Conservation (phyloP, 2,113 vertebrate species). For the Edolisoma coerulescens region DNA sequence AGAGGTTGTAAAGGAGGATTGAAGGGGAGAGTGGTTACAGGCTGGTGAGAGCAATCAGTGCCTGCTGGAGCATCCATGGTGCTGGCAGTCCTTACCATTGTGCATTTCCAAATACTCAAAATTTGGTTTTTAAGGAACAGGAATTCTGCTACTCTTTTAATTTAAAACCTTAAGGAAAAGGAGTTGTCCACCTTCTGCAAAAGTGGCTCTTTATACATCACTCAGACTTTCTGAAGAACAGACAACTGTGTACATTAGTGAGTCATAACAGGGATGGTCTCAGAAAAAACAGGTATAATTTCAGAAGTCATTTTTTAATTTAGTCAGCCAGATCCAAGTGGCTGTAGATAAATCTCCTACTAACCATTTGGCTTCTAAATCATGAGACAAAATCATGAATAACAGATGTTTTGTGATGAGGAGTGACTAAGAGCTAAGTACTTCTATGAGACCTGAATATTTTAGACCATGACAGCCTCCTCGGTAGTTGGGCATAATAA, state of each 20-base stretch:
- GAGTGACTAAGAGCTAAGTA: neutral
- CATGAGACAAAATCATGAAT: neutral
- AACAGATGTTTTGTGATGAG: neutral
- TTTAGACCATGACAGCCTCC: neutral
- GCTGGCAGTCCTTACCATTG: neutral
- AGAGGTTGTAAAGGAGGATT: neutral
- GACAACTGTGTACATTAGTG: neutral
- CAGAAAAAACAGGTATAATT: neutral
- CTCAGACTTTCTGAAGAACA: neutral
- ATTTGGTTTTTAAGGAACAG: neutral
- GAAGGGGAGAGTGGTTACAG: neutral
- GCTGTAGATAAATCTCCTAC: neutral
- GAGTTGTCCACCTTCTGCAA: neutral
- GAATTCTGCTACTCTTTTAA: neutral
- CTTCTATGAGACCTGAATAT: slow-evolving; percentile 4
- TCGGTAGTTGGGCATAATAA: neutral
- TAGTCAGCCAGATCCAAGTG: neutral
- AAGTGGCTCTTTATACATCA: neutral
- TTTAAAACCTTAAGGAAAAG: neutral
- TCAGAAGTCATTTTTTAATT: neutral
- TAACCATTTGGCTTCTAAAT: neutral
- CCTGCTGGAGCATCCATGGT: neutral
- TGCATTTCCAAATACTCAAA: neutral
- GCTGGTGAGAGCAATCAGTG: neutral
- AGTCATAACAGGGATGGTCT: neutral